Evolutionary conservation across 2,113 vertebrate species (phyloP).

Genomic region (Sinocyclocheilus maitianheensis): DNA sequence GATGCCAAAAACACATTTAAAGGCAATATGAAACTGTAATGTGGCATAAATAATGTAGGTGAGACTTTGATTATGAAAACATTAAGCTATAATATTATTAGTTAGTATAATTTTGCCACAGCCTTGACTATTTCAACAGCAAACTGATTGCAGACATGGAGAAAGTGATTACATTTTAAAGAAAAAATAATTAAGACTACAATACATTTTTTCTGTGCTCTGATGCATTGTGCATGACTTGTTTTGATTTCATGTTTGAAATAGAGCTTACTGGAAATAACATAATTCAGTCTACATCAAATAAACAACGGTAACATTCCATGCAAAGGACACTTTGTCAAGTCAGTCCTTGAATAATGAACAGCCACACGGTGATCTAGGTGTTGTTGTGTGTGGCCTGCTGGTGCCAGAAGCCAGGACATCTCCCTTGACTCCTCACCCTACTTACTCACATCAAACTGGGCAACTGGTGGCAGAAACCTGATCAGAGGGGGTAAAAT

Average conservation of each 20-base stretch:
- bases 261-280: not conserved
- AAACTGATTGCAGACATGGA: not conserved
- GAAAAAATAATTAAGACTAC: not conserved
- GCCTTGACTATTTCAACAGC: not conserved
- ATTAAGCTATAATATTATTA: not conserved
- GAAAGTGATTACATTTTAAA: not conserved
- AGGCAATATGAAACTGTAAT: not conserved
- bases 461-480: conserved; percentile 81
- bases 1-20: too few relatives aligned
- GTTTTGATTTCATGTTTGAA: not conserved
- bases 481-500: conserved; percentile 67
- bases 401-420: conserved; percentile 67
- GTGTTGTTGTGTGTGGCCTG: conserved; percentile 39
- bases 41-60: not conserved
- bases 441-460: conserved; percentile 56
- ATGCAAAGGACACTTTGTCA: conserved; percentile 5
- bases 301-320: conserved; percentile 17
- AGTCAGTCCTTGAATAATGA: conserved; percentile 17
- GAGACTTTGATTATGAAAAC: not conserved
- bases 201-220: not conserved
- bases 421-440: conserved; percentile 57
- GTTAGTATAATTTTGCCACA: not conserved
- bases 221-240: not conserved
- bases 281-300: not conserved
- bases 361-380: conserved; percentile 15